Evolutionary conservation across 2,113 vertebrate genomes (phyloP), one percentile per base, ranked within the genome.

Genomic region (Acanthochromis polyacanthus): DNA sequence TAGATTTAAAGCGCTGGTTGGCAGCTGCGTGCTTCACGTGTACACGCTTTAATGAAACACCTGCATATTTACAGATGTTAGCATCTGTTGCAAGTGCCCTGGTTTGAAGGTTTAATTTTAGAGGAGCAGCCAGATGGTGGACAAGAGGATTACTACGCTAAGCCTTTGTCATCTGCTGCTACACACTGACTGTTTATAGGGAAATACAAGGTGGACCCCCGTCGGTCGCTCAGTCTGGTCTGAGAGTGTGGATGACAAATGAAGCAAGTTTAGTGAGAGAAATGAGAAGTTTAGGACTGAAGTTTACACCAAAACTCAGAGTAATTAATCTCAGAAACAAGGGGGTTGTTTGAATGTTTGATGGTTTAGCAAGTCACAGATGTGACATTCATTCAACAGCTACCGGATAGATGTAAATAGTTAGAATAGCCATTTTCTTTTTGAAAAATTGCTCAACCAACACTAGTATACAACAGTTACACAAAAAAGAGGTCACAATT

Each of bases 121-220:
- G 88, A 86, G 88, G 80, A 83, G 81, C 78, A 58, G 89, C 87
- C 94, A 95, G 94, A 94, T 94, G 93, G 94, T 78, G 87, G 87
- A 94, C 92, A 93, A 92, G 84, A 94, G 90, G 93, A 95, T 95
- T 94, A 94, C 70, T 55, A 61, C 17, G 25, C 75, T 95, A 94
- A 95, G 92, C 92, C 88, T 92, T 92, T 90, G 91, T 95, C 93
- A 93, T 94, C 93, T 91, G 93, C 88, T 82, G 83, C 88, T 81
- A 74, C 85, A 84, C 80, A 84, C 84, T 71, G 85, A 77, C 75
- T 71, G 78, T 74, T 88, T 78, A 64, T 58, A 17, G 78, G 81
- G 75, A 89, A 84, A 88, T 71, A 85, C 72, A 81, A 88, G 84
- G 86, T 84, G 83, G 75, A 85, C 62, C 81, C 70, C 68, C 22